Evolutionary conservation across 2,797 vertebrate species (phyloP).

Genomic region (Gymnodraco acuticeps): DNA sequence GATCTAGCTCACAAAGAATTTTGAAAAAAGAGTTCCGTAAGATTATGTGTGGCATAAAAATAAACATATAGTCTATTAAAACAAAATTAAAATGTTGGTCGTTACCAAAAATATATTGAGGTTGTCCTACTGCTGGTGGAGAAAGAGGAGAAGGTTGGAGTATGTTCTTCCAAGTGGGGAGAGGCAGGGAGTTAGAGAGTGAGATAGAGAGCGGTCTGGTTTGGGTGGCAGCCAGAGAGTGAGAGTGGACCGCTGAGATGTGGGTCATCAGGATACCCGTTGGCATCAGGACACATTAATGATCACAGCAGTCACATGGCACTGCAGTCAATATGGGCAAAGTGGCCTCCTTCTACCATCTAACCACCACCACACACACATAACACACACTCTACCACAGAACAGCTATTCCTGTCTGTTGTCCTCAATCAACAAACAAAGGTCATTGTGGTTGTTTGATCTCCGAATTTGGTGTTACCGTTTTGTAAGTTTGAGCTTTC

Average conservation of each 20-base stretch:
- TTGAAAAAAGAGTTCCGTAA: no score
- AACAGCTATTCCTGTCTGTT: constrained; percentile 24
- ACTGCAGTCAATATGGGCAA: constrained; percentile 81
- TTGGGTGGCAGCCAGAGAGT: constrained; percentile 72
- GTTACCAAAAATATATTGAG: not conserved
- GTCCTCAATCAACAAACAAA: constrained; percentile 46
- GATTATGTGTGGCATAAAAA: not conserved
- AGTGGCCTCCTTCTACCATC: constrained; percentile 75
- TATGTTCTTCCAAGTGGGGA: constrained; percentile 30
- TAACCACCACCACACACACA: constrained; percentile 41
- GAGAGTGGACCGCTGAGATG: constrained; percentile 80
- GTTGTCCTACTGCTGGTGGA: constrained; percentile 26
- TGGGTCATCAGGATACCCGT: constrained; percentile 86
- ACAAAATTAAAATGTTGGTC: not conserved
- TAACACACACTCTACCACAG: constrained; percentile 18
- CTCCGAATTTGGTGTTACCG: constrained; percentile 7
- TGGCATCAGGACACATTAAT: constrained; percentile 82
- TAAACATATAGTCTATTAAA: not conserved
- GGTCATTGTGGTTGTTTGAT: constrained; percentile 25
- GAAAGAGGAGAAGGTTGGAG: constrained; percentile 30
- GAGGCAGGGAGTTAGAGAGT: constrained; percentile 24
- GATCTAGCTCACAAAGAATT: no score
- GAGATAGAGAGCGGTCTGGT: constrained; percentile 50
- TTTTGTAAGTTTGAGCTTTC: not conserved
- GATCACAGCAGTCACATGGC: constrained; percentile 82